phyloP scores from a whole-genome alignment of 2,888 invertebrate genomes.

The Agrotis puta region DNA sequence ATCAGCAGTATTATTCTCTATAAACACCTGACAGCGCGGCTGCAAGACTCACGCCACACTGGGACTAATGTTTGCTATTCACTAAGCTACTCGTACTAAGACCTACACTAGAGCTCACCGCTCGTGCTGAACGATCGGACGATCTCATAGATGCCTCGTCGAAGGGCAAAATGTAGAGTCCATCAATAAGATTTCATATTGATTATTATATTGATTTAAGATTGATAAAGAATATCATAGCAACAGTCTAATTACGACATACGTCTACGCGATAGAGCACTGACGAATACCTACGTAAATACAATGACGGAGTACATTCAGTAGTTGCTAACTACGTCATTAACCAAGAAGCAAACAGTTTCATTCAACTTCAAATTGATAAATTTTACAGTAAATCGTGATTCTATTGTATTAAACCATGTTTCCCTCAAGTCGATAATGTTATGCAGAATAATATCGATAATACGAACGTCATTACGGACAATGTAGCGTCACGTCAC shows the following conservation, averaged over 20 bases:
- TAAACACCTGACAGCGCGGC: too few species aligned
- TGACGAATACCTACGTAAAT: slow-evolving; percentile 18
- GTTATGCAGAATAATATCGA: slow-evolving; percentile 26
- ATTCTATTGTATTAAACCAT: slow-evolving; percentile 25
- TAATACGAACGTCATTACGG: slow-evolving; percentile 43
- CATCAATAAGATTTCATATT: too few species aligned
- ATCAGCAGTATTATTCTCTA: background rate
- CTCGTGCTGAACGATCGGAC: too few species aligned
- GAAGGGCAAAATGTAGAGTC: too few species aligned
- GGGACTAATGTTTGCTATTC: too few species aligned
- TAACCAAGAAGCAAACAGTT: slow-evolving; percentile 31
- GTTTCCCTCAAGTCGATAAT: slow-evolving; percentile 36
- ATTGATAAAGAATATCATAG: too few species aligned
- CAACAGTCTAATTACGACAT: too few species aligned
- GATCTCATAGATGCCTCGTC: too few species aligned
- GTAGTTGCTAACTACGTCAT: slow-evolving; percentile 27
- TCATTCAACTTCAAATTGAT: slow-evolving; percentile 33
- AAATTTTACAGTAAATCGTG: slow-evolving; percentile 9
- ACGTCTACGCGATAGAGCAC: slow-evolving; percentile 20
- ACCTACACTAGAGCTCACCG: too few species aligned
- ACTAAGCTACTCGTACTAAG: too few species aligned
- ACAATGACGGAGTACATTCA: slow-evolving; percentile 20
- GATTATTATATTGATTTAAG: too few species aligned
- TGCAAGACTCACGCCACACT: too few species aligned
- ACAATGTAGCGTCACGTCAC: slow-evolving; percentile 41